Conservation (phyloP, 2,113 vertebrate species). For the Macquaria australasica region DNA sequence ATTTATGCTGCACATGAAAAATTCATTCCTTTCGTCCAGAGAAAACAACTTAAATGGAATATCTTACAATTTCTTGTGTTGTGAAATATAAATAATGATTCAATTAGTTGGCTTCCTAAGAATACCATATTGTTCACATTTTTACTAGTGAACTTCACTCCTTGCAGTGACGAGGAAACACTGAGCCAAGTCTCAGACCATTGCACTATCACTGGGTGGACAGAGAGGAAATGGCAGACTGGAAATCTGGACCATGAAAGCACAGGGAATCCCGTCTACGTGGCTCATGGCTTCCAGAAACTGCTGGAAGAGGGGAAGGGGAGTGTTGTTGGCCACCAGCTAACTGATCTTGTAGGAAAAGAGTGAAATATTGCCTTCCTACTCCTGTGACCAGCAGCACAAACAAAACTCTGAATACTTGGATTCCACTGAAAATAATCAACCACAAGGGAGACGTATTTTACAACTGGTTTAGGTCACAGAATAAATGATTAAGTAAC, state of each 20-base stretch:
- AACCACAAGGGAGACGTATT: not conserved
- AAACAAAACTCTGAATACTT: conserved; percentile 6
- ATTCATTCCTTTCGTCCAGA: not conserved
- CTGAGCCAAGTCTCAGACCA: conserved; percentile 24
- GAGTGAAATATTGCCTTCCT: conserved; percentile 20
- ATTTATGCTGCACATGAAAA: not conserved
- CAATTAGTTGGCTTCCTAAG: not conserved
- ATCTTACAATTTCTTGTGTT: not conserved
- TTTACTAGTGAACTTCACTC: not conserved
- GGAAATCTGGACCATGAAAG: conserved; percentile 65
- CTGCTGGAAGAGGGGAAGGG: conserved; percentile 30
- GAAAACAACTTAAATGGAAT: not conserved
- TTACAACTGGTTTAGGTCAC: not conserved
- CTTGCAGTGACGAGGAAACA: conserved; percentile 10
- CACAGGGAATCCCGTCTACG: conserved; percentile 79
- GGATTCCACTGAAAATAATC: conserved; percentile 6
- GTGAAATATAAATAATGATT: not conserved
- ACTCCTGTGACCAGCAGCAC: conserved; percentile 16
- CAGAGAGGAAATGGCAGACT: conserved; percentile 41
- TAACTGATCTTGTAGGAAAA: conserved; percentile 40
- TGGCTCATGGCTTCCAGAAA: conserved; percentile 67
- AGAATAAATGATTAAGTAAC: conserved; percentile 5
- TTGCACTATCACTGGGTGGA: conserved; percentile 4
- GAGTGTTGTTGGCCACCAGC: conserved; percentile 15
- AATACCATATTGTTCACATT: not conserved